A percentile compares a stretch with the other conserved stretches of the same genome.
phyloP scores from a whole-genome alignment of 1,140 invertebrate genomes.

The Coelopa frigida region DNA sequence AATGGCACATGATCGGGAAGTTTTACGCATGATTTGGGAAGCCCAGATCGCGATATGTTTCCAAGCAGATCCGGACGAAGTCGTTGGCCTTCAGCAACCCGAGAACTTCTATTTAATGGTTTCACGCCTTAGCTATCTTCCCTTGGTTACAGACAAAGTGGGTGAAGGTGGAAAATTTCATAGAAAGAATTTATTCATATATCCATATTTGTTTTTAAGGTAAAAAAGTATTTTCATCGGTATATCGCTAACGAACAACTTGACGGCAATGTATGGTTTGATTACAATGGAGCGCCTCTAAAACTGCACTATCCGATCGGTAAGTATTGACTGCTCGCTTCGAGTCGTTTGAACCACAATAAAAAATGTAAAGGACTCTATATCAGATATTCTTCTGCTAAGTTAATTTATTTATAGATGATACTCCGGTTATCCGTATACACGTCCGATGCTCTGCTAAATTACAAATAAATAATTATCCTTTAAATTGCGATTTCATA shows the following conservation, averaged over 20 bases:
- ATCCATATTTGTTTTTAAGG: conserved; percentile 49
- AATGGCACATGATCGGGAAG: conserved; percentile 89
- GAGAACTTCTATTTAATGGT: conserved; percentile 94
- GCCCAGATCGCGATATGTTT: conserved; percentile 90
- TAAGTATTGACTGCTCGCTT: too few species aligned
- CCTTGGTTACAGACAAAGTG: conserved; percentile 92
- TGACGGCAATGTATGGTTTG: conserved; percentile 90
- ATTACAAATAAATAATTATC: too few species aligned
- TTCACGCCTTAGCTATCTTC: conserved; percentile 90
- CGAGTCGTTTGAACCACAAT: too few species aligned
- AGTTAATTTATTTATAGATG: too few species aligned
- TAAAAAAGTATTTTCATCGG: conserved; percentile 82
- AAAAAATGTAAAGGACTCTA: too few species aligned
- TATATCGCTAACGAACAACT: conserved; percentile 74
- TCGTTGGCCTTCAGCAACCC: conserved; percentile 76
- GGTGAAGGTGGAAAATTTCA: not conserved
- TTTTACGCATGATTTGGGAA: conserved; percentile 91
- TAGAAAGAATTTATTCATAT: not conserved
- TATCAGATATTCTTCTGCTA: too few species aligned
- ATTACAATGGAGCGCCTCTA: conserved; percentile 84
- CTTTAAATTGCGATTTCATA: not conserved
- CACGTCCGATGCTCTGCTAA: too few species aligned
- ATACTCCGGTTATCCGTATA: too few species aligned
- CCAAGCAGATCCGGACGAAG: conserved; percentile 78
- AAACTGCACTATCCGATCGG: conserved; percentile 98